Percentiles rank a stretch among this genome's conserved stretches.
These are phyloP conservation scores for Spermophilus dauricus DNA, from an alignment of 2,113 vertebrate genomes.

Conservation along the genomic window DNA sequence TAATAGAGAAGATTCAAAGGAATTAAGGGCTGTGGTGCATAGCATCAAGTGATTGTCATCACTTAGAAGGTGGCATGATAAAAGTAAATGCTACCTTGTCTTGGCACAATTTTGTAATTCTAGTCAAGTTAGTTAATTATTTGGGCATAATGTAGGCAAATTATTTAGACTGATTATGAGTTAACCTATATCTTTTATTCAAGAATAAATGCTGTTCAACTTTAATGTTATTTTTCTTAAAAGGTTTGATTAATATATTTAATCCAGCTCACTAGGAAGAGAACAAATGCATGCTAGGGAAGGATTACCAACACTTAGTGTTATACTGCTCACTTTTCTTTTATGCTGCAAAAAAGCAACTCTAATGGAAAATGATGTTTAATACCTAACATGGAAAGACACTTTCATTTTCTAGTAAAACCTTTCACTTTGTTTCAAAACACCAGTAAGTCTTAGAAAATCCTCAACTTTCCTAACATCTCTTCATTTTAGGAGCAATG, in stretches of 20 bases:
- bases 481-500: slow-evolving; percentile 70
- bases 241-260: slow-evolving; percentile 22
- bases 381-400: slow-evolving; percentile 63
- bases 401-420: slow-evolving; percentile 63
- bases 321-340: slow-evolving; percentile 58
- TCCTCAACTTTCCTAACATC: slow-evolving; percentile 30
- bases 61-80: background rate
- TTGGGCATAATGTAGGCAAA: background rate
- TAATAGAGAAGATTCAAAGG: background rate
- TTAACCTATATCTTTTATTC: background rate
- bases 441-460: slow-evolving; percentile 66
- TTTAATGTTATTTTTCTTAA: slow-evolving; percentile 26
- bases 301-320: background rate
- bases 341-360: slow-evolving; percentile 52
- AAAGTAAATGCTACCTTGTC: background rate
- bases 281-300: slow-evolving; percentile 11
- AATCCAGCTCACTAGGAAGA: background rate
- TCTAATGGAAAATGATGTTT: slow-evolving; percentile 52
- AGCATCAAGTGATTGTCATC: background rate
- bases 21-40: background rate
- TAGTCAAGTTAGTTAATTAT: background rate
- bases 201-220: slow-evolving; percentile 5
- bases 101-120: background rate
- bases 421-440: slow-evolving; percentile 71
- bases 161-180: slow-evolving; percentile 10